A percentile compares a stretch with the other conserved stretches of the same genome.
Evolutionary conservation across 2,888 invertebrate species (phyloP).

Genomic region (Eumerus sabulonum): DNA sequence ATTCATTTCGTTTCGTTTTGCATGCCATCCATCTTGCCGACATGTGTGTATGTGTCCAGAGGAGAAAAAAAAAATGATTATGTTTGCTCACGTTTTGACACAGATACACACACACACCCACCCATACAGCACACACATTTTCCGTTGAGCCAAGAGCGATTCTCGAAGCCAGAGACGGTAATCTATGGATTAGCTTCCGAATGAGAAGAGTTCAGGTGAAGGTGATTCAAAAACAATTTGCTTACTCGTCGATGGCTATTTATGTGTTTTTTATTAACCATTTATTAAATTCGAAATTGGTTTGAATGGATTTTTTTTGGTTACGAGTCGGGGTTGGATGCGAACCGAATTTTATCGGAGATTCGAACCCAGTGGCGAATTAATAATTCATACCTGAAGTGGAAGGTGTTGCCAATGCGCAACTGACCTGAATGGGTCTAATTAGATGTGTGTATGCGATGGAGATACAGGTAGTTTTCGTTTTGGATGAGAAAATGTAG

Average conservation of each 20-base stretch:
- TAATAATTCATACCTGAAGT: slow-evolving; percentile 48
- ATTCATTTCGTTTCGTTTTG: slow-evolving; percentile 18
- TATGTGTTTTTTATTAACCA: slow-evolving; percentile 40
- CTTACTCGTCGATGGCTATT: slow-evolving; percentile 39
- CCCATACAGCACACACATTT: background rate
- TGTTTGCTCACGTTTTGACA: slow-evolving; percentile 67
- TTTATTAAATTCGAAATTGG: slow-evolving; percentile 12
- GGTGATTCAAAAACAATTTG: slow-evolving; percentile 43
- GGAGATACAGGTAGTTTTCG: slow-evolving; percentile 13
- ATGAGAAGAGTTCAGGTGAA: slow-evolving; percentile 7
- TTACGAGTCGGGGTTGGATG: background rate
- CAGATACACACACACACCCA: slow-evolving; percentile 37
- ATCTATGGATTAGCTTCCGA: no score
- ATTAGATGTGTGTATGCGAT: slow-evolving; percentile 45
- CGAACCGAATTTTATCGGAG: slow-evolving; percentile 43
- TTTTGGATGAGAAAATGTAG: background rate
- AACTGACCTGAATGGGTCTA: slow-evolving; percentile 19
- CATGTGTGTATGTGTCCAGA: slow-evolving; percentile 52
- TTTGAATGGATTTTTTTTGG: background rate
- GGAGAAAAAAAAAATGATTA: slow-evolving; percentile 58
- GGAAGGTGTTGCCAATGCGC: slow-evolving; percentile 57
- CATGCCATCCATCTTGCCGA: slow-evolving; percentile 63
- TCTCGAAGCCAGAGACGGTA: slow-evolving; percentile 16
- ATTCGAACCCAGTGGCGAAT: slow-evolving; percentile 60
- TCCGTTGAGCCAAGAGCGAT: background rate